Evolutionary conservation across 2,888 invertebrate species (phyloP).

Genomic region (Caenorhabditis sinica): DNA sequence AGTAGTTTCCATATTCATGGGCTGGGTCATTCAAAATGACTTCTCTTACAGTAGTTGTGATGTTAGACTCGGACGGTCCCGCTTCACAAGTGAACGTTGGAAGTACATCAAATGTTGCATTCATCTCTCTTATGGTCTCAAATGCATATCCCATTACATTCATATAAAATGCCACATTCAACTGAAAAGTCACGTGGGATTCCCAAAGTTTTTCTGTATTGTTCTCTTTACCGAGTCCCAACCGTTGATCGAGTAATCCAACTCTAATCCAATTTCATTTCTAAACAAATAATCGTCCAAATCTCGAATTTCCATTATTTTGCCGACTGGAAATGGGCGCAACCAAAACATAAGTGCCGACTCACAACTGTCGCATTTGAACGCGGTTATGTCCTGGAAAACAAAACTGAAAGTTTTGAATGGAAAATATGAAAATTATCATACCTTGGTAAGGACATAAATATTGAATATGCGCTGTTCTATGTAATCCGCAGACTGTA

Average conservation of each 20-base stretch:
- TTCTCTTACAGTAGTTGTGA: slow-evolving; percentile 62
- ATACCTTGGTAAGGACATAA: slow-evolving; percentile 67
- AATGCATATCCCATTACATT: slow-evolving; percentile 72
- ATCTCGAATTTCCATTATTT: slow-evolving; percentile 70
- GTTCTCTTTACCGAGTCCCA: slow-evolving; percentile 72
- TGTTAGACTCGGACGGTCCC: slow-evolving; percentile 58
- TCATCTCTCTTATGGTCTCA: slow-evolving; percentile 57
- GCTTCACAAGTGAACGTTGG: slow-evolving; percentile 62
- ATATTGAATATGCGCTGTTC: slow-evolving; percentile 63
- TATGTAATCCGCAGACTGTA: slow-evolving; percentile 57
- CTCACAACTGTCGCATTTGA: slow-evolving; percentile 80
- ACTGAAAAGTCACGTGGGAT: slow-evolving; percentile 59
- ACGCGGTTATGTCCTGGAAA: slow-evolving; percentile 78
- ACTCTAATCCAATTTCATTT: slow-evolving; percentile 78
- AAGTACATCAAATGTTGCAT: slow-evolving; percentile 55
- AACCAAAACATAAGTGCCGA: slow-evolving; percentile 78
- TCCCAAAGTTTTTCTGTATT: background rate
- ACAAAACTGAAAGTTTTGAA: background rate
- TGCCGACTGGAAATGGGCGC: slow-evolving; percentile 73
- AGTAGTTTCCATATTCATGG: slow-evolving; percentile 71
- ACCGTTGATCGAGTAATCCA: slow-evolving; percentile 75
- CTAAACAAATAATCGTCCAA: slow-evolving; percentile 76
- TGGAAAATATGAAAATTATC: background rate
- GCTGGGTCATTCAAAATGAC: slow-evolving; percentile 60
- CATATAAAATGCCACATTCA: slow-evolving; percentile 74